A percentile compares a stretch with the other conserved stretches of the same genome.
phyloP scores from a whole-genome alignment of 2,797 vertebrate species.

The Benthosema pterotum region DNA sequence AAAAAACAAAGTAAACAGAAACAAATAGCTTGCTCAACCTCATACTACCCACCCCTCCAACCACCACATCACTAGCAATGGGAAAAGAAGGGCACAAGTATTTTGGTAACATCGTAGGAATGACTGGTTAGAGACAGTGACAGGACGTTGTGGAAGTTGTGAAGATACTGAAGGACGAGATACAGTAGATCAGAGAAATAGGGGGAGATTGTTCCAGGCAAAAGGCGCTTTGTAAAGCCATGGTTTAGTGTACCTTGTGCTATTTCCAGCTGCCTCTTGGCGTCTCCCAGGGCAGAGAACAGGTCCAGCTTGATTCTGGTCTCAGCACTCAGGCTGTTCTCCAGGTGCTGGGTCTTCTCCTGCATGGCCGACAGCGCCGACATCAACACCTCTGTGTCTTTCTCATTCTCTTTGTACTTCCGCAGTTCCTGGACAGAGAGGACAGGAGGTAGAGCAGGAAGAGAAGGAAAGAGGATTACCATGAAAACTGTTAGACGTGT shows the following conservation, averaged over 20 bases:
- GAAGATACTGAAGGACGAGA: too few species aligned
- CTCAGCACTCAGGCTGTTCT: slow-evolving; percentile 92
- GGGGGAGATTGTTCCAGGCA: too few species aligned
- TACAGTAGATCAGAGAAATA: too few species aligned
- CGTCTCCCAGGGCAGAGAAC: slow-evolving; percentile 90
- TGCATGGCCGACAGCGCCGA: slow-evolving; percentile 92
- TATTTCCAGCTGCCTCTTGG: slow-evolving; percentile 91
- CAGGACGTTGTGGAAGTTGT: too few species aligned
- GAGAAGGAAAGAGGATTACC: not conserved
- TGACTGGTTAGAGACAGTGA: too few species aligned
- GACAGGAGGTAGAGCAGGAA: not conserved
- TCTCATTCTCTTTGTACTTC: slow-evolving; percentile 91
- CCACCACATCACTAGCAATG: too few species aligned
- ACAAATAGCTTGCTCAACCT: too few species aligned
- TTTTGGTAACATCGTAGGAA: too few species aligned
- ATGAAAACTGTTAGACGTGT: not conserved
- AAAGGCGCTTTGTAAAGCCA: too few species aligned
- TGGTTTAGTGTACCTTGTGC: slow-evolving; percentile 82
- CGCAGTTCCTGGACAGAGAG: slow-evolving; percentile 80
- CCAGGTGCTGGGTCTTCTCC: slow-evolving; percentile 92
- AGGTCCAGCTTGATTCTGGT: slow-evolving; percentile 91
- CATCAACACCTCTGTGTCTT: slow-evolving; percentile 92
- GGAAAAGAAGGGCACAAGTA: too few species aligned
- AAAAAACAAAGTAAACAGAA: too few species aligned
- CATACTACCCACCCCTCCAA: too few species aligned